A percentile compares a stretch with the other conserved stretches of the same genome.
phyloP scores from a whole-genome alignment of 2,113 vertebrate species.

The Bettongia penicillata region DNA sequence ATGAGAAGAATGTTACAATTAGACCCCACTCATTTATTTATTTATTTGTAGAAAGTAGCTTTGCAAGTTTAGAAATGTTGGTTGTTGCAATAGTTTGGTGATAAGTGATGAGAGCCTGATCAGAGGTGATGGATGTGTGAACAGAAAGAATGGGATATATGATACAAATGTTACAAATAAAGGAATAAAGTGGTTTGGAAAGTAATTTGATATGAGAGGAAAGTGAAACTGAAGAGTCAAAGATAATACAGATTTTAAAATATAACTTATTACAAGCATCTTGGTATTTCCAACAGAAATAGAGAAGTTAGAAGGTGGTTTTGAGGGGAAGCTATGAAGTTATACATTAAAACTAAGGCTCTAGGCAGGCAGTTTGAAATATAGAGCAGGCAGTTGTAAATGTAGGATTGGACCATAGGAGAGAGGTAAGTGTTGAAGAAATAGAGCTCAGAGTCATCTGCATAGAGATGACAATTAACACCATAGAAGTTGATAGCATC shows the following conservation, averaged over 20 bases:
- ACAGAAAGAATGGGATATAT: background rate
- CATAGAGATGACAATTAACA: too few relatives aligned
- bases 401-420: too few relatives aligned
- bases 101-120: background rate
- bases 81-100: background rate
- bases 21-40: background rate
- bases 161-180: background rate
- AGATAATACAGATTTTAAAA: background rate
- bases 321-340: background rate
- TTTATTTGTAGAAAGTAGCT: background rate
- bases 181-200: background rate
- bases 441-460: too few relatives aligned
- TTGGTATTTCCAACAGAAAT: background rate
- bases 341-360: background rate
- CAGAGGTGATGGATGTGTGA: background rate
- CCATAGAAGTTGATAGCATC: too few relatives aligned
- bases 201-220: background rate
- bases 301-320: background rate
- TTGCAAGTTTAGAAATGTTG: background rate
- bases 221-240: background rate
- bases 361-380: background rate
- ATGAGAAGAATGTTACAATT: background rate
- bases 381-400: background rate
- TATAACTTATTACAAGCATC: background rate
- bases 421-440: too few relatives aligned